phyloP scores from a whole-genome alignment of 2,113 vertebrate species.

The Festucalex cinctus region DNA sequence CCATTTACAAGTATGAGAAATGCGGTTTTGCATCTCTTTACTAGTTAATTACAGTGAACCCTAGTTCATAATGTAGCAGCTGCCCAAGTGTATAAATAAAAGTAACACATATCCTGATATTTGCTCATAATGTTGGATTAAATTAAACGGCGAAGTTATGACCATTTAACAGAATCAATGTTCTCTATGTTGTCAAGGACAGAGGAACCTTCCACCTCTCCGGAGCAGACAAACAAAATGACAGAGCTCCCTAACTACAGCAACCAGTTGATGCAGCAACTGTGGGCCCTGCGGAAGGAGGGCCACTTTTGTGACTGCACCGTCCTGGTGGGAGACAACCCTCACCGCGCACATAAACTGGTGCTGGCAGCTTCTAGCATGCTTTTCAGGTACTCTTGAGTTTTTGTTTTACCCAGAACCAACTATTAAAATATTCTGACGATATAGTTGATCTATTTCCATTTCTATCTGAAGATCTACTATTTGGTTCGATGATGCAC shows the following conservation, averaged over 20 bases:
- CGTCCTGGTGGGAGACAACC: slow-evolving; percentile 73
- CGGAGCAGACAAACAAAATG: slow-evolving; percentile 7
- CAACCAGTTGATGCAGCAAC: slow-evolving; percentile 83
- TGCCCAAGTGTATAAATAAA: neutral
- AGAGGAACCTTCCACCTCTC: neutral
- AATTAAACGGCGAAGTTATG: neutral
- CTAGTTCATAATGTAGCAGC: neutral
- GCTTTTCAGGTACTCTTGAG: slow-evolving; percentile 74
- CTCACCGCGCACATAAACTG: slow-evolving; percentile 82
- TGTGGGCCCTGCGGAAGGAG: slow-evolving; percentile 79
- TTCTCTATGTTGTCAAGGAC: neutral
- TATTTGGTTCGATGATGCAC: too few species aligned
- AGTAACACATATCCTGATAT: neutral
- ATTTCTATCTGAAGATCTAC: too few species aligned
- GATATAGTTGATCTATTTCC: too few species aligned
- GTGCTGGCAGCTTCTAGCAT: slow-evolving; percentile 85
- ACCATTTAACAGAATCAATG: neutral
- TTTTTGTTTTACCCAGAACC: too few species aligned
- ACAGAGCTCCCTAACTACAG: slow-evolving; percentile 84
- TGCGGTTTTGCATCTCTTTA: neutral
- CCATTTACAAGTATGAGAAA: neutral
- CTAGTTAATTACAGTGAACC: neutral
- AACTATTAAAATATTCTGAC: too few species aligned
- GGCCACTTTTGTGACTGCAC: slow-evolving; percentile 85
- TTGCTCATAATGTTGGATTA: neutral